A percentile compares a stretch with the other conserved stretches of the same genome.
Conservation (phyloP, 2,888 invertebrate genomes). For the Volucella inanis region DNA sequence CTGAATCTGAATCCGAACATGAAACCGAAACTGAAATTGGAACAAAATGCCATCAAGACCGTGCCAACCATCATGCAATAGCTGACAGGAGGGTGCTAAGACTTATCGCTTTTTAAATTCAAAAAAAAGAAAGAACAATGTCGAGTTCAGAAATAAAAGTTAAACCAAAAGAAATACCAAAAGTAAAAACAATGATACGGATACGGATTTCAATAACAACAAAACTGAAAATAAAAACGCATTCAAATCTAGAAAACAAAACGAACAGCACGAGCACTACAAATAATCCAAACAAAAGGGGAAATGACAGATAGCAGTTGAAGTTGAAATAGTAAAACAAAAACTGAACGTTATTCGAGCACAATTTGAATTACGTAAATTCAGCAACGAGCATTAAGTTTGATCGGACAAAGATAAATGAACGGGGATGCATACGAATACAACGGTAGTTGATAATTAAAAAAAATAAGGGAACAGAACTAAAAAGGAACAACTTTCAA, state of each 20-base stretch:
- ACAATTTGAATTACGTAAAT: background rate
- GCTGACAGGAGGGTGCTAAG: background rate
- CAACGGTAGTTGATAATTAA: background rate
- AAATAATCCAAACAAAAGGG: conserved; percentile 10
- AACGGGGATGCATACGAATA: no score
- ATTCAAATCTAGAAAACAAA: conserved; percentile 65
- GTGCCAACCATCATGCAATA: conserved; percentile 47
- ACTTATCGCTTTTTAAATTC: conserved; percentile 37
- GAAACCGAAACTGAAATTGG: conserved; percentile 4
- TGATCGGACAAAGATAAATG: no score
- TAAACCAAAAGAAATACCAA: conserved; percentile 2
- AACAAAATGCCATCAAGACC: background rate
- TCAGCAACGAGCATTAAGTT: background rate
- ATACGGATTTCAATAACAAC: conserved; percentile 6
- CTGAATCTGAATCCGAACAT: conserved; percentile 6
- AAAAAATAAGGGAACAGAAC: conserved; percentile 19
- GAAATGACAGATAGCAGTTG: conserved; percentile 38
- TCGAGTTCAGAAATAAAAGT: background rate
- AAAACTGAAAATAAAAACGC: conserved; percentile 47
- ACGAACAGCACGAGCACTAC: conserved; percentile 65
- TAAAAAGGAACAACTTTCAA: conserved; percentile 4
- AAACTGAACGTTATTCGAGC: no score
- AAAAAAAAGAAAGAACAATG: conserved; percentile 8
- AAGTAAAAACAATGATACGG: background rate
- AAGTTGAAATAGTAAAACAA: background rate